Evolutionary conservation across 2,797 vertebrate species (phyloP), one percentile per base, ranked within the genome.

Genomic region (Spheniscus humboldti): DNA sequence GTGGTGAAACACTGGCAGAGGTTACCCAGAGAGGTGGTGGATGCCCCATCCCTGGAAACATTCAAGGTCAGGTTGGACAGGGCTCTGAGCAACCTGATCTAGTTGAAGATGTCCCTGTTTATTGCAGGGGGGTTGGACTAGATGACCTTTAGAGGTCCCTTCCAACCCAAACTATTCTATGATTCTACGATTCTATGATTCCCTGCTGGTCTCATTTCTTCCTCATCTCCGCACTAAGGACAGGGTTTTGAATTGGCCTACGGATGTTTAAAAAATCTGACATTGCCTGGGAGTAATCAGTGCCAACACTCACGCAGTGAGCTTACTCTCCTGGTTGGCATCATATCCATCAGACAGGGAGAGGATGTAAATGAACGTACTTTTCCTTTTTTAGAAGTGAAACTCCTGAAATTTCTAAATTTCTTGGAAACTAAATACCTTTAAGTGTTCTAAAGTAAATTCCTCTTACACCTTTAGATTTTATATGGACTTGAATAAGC

Each of bases 301-400:
- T 33, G 33, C 22, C 39, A 55, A 13, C 18, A 37, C 4, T 7
- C 0, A 1, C 0, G 2, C 30, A 56, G 12, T 28, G 73, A 82
- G 11, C 19, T 64, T 72, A 22, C 11, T 75, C 10, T 57, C 41
- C 76, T 50, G 23, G 18, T 30, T 88, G 37, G 13, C 24, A 31
- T 47, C 5, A 0, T 20, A 18, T 57, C 53, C 78, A 3, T n/a
- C 5, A 15, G 41, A 60, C 3, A 74, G 33, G 19, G 19, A 39
- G 10, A 68, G 10, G 6, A 60, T 37, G 15, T 25, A 25, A 83
- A 71, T 27, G 13, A 87, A 45, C 2, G 4, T 59, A 5, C 6
- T 27, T 83, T 28, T 77, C 35, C 3, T 52, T 71, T 85, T 90
- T 64, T 33, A 28, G 6, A 13, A 7, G 7, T 79, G 41, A 64